Evolutionary conservation across 2,113 vertebrate species (phyloP).

Genomic region (Maccullochella peelii): DNA sequence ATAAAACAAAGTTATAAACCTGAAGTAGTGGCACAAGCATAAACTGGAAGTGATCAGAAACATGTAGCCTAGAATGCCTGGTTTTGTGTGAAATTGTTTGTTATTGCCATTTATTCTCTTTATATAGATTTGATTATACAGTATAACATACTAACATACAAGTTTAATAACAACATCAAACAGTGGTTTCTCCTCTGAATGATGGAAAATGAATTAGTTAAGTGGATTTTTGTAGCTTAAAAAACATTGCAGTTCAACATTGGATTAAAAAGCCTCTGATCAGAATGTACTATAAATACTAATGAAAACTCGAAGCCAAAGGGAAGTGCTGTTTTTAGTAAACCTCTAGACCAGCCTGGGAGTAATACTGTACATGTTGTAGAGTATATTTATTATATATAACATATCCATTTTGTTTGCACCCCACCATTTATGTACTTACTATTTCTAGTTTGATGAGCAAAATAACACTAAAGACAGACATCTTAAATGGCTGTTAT

Average conservation of each 20-base stretch:
- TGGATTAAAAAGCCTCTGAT: not conserved
- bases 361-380: not conserved
- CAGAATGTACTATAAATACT: not conserved
- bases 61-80: not conserved
- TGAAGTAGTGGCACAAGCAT: not conserved
- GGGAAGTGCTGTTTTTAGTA: not conserved
- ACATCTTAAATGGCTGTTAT: not conserved
- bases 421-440: not conserved
- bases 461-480: too few relatives aligned
- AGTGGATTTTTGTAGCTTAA: not conserved
- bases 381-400: not conserved
- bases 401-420: not conserved
- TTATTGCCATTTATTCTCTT: not conserved
- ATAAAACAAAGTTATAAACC: not conserved
- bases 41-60: constrained; percentile 1
- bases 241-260: not conserved
- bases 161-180: not conserved
- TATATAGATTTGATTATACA: not conserved
- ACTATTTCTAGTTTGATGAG: not conserved
- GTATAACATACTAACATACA: not conserved
- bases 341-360: not conserved
- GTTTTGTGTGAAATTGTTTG: not conserved
- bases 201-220: not conserved
- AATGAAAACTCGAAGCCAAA: not conserved
- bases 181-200: not conserved